phyloP scores from a whole-genome alignment of 2,888 invertebrate species.

The Clistopyga incitator region DNA sequence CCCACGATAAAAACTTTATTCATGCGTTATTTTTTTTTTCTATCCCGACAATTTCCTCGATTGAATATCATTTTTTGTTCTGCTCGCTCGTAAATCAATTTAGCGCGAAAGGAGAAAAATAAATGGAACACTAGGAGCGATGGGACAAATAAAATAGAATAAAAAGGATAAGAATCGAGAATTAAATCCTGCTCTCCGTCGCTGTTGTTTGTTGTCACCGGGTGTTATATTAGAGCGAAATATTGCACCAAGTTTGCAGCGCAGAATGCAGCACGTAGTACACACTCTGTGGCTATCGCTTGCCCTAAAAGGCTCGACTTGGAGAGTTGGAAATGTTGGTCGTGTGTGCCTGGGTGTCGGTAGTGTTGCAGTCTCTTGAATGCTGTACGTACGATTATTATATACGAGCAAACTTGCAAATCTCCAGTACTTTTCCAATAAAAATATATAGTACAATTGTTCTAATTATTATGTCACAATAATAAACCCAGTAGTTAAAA shows the following conservation, averaged over 20 bases:
- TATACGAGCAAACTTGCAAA: neutral
- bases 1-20: neutral
- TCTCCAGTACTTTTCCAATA: too few relatives aligned
- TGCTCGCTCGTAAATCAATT: conserved; percentile 64
- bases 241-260: conserved; percentile 34
- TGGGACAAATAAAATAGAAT: conserved; percentile 31
- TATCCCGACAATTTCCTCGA: conserved; percentile 31
- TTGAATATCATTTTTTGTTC: conserved; percentile 30
- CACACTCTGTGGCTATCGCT: conserved; percentile 38
- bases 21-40: conserved; percentile 32
- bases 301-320: conserved; percentile 63
- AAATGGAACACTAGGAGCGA: conserved; percentile 64
- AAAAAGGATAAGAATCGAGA: conserved; percentile 13
- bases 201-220: neutral
- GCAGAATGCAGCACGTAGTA: conserved; percentile 41
- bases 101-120: conserved; percentile 55
- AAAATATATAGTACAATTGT: too few relatives aligned
- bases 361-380: conserved; percentile 41
- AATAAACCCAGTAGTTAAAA: too few relatives aligned
- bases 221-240: conserved; percentile 41
- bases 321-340: conserved; percentile 54
- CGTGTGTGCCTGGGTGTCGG: conserved; percentile 42
- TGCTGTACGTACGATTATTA: conserved; percentile 29
- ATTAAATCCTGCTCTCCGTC: neutral
- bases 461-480: too few relatives aligned